Percentiles rank a stretch among this genome's conserved stretches.
phyloP scores from a whole-genome alignment of 1,140 invertebrate genomes.

The Cecropterus lyciades region DNA sequence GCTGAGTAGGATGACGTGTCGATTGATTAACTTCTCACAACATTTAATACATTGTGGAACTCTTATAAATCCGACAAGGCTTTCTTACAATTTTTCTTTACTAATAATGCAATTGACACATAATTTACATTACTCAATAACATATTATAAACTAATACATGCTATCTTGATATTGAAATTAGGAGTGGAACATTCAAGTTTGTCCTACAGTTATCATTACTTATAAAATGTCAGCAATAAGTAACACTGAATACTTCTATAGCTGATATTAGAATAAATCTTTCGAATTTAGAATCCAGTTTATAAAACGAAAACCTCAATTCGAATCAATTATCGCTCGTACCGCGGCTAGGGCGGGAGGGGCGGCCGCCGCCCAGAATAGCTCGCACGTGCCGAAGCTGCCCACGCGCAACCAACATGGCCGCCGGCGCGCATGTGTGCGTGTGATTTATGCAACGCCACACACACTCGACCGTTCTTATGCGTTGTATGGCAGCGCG shows the following conservation, averaged over 20 bases:
- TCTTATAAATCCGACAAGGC: no score
- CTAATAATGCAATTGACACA: no score
- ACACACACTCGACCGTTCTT: constrained; percentile 16
- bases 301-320: constrained; percentile 34
- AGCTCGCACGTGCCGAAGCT: constrained; percentile 77
- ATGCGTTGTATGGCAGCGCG: constrained; percentile 15
- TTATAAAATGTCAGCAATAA: background rate
- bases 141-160: no score
- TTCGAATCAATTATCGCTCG: constrained; percentile 43
- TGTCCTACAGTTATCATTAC: no score
- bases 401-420: constrained; percentile 78
- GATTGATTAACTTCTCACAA: no score
- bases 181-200: no score
- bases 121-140: no score
- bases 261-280: constrained; percentile 13
- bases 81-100: no score
- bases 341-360: constrained; percentile 52
- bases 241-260: no score
- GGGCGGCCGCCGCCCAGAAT: constrained; percentile 75
- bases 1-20: no score
- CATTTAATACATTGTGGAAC: no score
- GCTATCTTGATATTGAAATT: no score
- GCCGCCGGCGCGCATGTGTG: constrained; percentile 61
- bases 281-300: constrained; percentile 2
- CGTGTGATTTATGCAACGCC: constrained; percentile 63